Base-by-base conservation (phyloP, 1,140 invertebrate species). In the Scaptodrosophila lebanonensis region DNA sequence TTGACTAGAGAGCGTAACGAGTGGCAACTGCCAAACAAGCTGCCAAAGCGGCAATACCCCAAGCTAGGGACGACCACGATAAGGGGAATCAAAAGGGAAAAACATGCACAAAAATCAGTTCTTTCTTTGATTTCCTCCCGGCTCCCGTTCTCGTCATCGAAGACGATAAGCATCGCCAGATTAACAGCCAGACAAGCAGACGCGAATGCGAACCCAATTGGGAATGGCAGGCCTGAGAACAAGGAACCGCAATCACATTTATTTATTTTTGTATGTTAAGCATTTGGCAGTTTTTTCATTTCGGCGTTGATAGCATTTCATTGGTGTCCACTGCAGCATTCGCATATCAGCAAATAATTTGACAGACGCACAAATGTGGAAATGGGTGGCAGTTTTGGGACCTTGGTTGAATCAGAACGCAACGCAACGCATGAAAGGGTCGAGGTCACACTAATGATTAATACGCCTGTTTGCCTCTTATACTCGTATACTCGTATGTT, bases 261-360 rank as follows among this genome's bases (percentile, higher is more conserved):
- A 77, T 76, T 72, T 76, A 76, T 76, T 77, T 76, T 77, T 77
- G 72, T 72, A 72, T 77, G 67, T 72, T 70, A 64, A 57, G 64
- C 73, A 66, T 42, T 61, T 67, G 72, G 63, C 73, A 77, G 63
- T 56, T 76, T 76, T 66, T 57, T 77, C 66, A 77, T 77, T 77
- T 76, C 22, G n/a, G 3, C 22, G 22, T 25, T 25, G 22, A 25
- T 25, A 25, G 22, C 8, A 4, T 25, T 25, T 25, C 22, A 4
- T 25, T 25, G 3, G 62, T 75, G 66, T 35, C 54, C 57, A 69
- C 51, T 58, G 50, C 70, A 76, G 44, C 66, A 4, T 25, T 25
- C 3, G 22, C 22, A 25, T n/a, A n/a, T n/a, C n/a, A 25, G 3
- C 22, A 70, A 33, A 76, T 61, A 75, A 58, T 53, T 71, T 62